These are phyloP conservation scores for Cryptomyrus ogoouensis DNA, from an alignment of 2,113 vertebrate species.

Conservation along the genomic window DNA sequence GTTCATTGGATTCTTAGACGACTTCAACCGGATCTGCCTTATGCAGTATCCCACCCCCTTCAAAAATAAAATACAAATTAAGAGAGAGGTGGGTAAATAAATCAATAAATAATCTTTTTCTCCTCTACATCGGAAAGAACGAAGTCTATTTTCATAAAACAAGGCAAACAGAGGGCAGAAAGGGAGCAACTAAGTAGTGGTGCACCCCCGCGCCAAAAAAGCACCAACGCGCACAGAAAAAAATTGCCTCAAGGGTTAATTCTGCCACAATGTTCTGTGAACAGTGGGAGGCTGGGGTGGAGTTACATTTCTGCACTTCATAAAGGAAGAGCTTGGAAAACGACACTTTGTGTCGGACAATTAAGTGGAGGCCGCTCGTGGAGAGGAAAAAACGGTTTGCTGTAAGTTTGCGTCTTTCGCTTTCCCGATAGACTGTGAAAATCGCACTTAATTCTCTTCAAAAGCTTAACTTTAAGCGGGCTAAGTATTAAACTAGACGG, in stretches of 20 bases:
- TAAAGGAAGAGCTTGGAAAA: neutral
- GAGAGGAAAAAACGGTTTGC: neutral
- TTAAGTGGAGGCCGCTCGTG: neutral
- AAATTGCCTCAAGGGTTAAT: neutral
- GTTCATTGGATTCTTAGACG: neutral
- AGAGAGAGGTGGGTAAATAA: neutral
- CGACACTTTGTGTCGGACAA: neutral
- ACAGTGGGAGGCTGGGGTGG: neutral
- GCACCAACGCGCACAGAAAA: neutral
- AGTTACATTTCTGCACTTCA: neutral
- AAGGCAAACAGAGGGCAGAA: neutral
- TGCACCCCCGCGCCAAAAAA: neutral
- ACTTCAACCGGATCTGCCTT: neutral
- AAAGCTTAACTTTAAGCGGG: neutral
- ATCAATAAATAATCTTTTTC: neutral
- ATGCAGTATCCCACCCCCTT: neutral
- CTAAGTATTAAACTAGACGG: neutral
- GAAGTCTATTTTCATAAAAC: neutral
- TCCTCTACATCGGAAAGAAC: constrained; percentile 10
- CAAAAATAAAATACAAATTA: neutral
- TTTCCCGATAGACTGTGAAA: neutral
- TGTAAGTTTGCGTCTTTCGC: no score
- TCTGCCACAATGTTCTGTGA: neutral
- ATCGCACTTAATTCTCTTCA: no score
- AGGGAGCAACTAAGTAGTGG: neutral